Evolutionary conservation across 2,113 vertebrate species (phyloP).

Genomic region (Egretta garzetta): DNA sequence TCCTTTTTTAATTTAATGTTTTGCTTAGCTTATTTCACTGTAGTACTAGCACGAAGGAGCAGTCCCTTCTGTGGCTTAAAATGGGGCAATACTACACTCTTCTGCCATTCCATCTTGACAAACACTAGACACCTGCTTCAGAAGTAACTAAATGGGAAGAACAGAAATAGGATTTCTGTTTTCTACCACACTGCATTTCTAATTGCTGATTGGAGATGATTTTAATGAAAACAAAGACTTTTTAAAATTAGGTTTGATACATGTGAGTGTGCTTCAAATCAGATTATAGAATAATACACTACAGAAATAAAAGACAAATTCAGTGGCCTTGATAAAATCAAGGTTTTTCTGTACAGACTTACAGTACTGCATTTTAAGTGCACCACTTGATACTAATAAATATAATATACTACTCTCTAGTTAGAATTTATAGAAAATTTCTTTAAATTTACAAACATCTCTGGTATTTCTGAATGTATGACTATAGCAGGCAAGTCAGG

Average conservation of each 20-base stretch:
- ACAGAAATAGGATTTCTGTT: conserved; percentile 1
- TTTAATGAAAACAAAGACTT: conserved; percentile 16
- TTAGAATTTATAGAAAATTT: neutral
- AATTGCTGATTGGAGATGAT: neutral
- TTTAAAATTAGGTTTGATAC: conserved; percentile 11
- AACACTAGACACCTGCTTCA: conserved; percentile 21
- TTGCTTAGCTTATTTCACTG: conserved; percentile 16
- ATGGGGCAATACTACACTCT: neutral
- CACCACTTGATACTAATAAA: neutral
- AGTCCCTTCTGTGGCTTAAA: neutral
- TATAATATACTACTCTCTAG: neutral
- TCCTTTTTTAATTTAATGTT: conserved; percentile 26
- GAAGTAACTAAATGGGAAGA: neutral
- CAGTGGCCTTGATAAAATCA: neutral
- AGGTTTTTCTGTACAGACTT: neutral
- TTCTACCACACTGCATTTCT: neutral
- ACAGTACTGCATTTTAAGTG: neutral
- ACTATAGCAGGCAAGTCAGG: neutral
- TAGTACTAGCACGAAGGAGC: neutral
- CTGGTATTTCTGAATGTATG: neutral
- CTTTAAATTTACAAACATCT: neutral
- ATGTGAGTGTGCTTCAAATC: neutral
- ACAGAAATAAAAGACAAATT: conserved; percentile 14
- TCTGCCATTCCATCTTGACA: neutral
- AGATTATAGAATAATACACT: neutral